Conservation (phyloP, 2,888 invertebrate genomes). For the Liopterus haemorrhoidalis region DNA sequence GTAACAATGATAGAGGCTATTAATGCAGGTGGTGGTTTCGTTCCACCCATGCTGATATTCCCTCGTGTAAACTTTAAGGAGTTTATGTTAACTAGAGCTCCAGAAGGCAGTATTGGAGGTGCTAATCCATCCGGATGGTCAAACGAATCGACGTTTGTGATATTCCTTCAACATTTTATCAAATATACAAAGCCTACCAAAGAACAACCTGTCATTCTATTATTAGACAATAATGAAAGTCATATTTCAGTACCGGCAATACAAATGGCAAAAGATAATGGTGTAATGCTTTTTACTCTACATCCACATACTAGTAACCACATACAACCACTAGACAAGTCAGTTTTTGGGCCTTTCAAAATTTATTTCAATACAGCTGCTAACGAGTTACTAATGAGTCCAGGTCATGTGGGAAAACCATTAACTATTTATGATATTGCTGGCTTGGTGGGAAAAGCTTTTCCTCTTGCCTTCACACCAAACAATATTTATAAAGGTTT, state of each 20-base stretch:
- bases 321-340: conserved; percentile 36
- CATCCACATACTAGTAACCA: conserved; percentile 37
- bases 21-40: conserved; percentile 20
- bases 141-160: conserved; percentile 25
- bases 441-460: conserved; percentile 28
- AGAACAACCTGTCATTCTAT: conserved; percentile 28
- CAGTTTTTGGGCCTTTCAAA: conserved; percentile 35
- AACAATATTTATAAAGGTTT: conserved; percentile 35
- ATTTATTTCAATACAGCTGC: conserved; percentile 28
- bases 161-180: conserved; percentile 35
- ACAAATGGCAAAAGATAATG: conserved; percentile 31
- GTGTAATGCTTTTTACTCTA: conserved; percentile 36
- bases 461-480: conserved; percentile 32
- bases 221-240: conserved; percentile 32
- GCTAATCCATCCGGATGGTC: conserved; percentile 31
- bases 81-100: conserved; percentile 25
- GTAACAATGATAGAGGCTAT: conserved; percentile 21
- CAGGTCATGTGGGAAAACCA: conserved; percentile 31
- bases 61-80: conserved; percentile 24
- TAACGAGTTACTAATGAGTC: conserved; percentile 26
- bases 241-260: conserved; percentile 25
- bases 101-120: conserved; percentile 24
- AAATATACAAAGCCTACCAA: conserved; percentile 32
- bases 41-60: conserved; percentile 25
- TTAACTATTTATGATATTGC: conserved; percentile 40